Evolutionary conservation across 2,888 invertebrate genomes (phyloP), one percentile per base, ranked within the genome.

Genomic region (Lasius fuliginosus): DNA sequence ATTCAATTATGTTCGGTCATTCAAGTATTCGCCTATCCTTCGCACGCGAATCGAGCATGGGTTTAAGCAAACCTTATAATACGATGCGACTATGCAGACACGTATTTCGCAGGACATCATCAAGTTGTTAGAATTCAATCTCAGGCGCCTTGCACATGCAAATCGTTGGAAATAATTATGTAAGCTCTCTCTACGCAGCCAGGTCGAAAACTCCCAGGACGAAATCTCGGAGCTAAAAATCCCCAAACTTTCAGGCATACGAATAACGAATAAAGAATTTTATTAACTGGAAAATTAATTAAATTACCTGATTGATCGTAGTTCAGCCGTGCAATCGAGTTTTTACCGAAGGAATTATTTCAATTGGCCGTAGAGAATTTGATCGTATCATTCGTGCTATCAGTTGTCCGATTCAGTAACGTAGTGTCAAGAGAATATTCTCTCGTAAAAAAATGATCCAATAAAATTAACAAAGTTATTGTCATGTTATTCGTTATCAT

Each of bases 91-190:
- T 83, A 88, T 79, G 76, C 65, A 60, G 62, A 42, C 84, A 75
- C 68, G 85, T 83, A 84, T 85, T 83, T 86, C 86, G 84, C 84
- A 58, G 79, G 69, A 49, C 56, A 42, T 79, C 82, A 85, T 87
- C 82, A 83, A 88, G 23, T 23, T 23, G 75, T 85, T 87, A 65
- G 83, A 85, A 84, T 85, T 85, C 79, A 84, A 85, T 36, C 23
- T 23, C 40, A 33, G 12, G 65, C 79, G 74, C 23, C 23, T 86
- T 81, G 77, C 83, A 33, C 65, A 1, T 42, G 1, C 27, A 40
- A 77, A 82, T 85, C 83, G 82, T 85, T 81, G 85, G 82, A 89
- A 89, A 89, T 89, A 89, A 88, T 89, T 23, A 23, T 23, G 23
- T 88, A 87, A 89, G 77, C 77, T 68, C 73, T 83, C 77, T 75